Conservation (phyloP, 2,797 vertebrate species). For the Platalea minor region DNA sequence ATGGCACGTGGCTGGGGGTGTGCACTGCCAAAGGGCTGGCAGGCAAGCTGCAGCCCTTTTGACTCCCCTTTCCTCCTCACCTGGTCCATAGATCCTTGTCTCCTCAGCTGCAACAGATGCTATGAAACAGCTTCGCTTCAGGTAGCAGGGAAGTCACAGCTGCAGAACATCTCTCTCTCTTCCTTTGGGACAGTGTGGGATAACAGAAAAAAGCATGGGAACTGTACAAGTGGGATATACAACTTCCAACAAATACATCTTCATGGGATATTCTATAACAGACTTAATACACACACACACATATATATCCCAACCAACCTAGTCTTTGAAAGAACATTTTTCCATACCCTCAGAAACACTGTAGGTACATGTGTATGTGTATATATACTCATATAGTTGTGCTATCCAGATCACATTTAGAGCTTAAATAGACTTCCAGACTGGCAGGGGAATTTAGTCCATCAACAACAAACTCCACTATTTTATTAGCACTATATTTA, state of each 20-base stretch:
- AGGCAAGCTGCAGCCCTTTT: neutral
- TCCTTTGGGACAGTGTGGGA: neutral
- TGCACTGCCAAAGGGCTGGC: neutral
- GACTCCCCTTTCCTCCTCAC: neutral
- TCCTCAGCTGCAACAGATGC: neutral
- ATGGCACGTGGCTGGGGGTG: fast-evolving
- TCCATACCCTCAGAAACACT: neutral
- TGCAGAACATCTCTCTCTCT: neutral
- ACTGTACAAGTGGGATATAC: neutral
- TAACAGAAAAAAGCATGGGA: neutral
- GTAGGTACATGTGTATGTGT: neutral
- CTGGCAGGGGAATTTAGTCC: neutral
- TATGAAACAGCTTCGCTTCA: neutral
- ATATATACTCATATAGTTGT: neutral
- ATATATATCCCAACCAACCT: neutral
- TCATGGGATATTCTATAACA: neutral
- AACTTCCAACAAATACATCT: neutral
- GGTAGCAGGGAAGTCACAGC: neutral
- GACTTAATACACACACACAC: neutral
- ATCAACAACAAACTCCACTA: neutral
- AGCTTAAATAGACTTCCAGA: neutral
- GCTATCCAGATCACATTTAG: neutral
- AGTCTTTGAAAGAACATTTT: neutral
- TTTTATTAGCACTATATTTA: neutral
- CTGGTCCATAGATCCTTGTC: neutral